Evolutionary conservation across 2,797 vertebrate species (phyloP), one percentile per base, ranked within the genome.

Genomic region (Rhadinocentrus ornatus): DNA sequence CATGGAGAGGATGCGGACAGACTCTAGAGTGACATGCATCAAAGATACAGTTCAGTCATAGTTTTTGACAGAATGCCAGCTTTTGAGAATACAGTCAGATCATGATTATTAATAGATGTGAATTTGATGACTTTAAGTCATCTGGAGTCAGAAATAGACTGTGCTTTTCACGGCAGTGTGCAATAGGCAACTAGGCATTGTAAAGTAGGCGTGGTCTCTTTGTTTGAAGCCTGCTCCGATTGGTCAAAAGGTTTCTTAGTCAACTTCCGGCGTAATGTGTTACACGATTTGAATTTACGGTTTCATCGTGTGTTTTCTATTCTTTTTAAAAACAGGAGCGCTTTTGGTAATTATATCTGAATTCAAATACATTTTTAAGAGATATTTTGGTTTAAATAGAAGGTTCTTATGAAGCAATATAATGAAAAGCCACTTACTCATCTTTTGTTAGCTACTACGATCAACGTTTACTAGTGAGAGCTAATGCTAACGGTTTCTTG

Each of bases 271-370:
- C 44, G 0, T 16, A 10, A 24, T 5, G 2, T 10, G 3, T 10
- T 18, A 22, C 62, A 1, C 27, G 1, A 65, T 93, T 94, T 93
- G 71, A 93, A 93, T 69, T 70, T 1, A 10, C 1, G 0, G 0
- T 5, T 6, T n/a, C n/a, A 6, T 5, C 12, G 20, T 0, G 2
- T 46, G 1, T 4, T 3, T 41, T 3, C 0, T 48, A n/a, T 3
- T 6, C 31, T 29, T 4, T 54, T 57, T 4, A n/a, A n/a, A 18
- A 62, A 16, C 7, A 64, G 24, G 34, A n/a, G 0, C n/a, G 10
- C 0, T 1, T 34, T 62, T 27, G 73, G 79, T 78, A 75, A 66
- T 44, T 12, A 13, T 11, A 27, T 34, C 0, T 67, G 2, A 12
- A 2, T 0, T 41, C 0, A 35, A 52, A 20, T 53, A n/a, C 41